phyloP scores from a whole-genome alignment of 2,888 invertebrate genomes.

The Formica aserva region DNA sequence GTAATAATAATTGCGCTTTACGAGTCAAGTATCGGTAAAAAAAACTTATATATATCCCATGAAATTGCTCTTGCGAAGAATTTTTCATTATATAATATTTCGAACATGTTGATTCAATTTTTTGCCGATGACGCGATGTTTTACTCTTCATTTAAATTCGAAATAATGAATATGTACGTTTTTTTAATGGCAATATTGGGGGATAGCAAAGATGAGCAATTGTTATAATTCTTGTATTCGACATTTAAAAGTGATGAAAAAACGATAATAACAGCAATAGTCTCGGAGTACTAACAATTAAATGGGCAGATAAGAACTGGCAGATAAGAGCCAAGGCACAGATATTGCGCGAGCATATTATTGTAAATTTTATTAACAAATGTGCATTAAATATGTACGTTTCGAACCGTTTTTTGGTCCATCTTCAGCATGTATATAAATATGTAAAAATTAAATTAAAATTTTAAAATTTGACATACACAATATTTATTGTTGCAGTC shows the following conservation, averaged over 20 bases:
- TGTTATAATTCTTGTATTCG: neutral
- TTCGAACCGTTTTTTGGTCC: too few relatives aligned
- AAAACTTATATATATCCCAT: neutral
- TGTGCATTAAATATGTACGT: too few relatives aligned
- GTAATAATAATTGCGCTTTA: constrained; percentile 17
- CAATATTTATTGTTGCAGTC: too few relatives aligned
- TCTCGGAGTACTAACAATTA: too few relatives aligned
- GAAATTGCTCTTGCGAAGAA: neutral
- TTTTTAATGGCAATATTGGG: neutral
- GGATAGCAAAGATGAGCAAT: constrained; percentile 5
- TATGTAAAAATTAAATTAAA: too few relatives aligned
- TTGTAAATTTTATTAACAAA: too few relatives aligned
- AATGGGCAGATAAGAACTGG: too few relatives aligned
- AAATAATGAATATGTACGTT: neutral
- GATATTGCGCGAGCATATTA: too few relatives aligned
- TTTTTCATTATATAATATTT: neutral
- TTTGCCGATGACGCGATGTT: neutral
- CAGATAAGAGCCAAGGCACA: too few relatives aligned
- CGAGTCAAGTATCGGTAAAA: neutral
- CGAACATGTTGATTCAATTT: neutral
- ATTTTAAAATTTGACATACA: too few relatives aligned
- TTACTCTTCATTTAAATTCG: neutral
- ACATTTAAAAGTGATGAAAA: constrained; percentile 1
- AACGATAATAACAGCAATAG: too few relatives aligned
- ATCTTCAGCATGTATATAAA: too few relatives aligned